Conservation (phyloP, 2,797 vertebrate species). For the Xiphorhynchus erythropygius region DNA sequence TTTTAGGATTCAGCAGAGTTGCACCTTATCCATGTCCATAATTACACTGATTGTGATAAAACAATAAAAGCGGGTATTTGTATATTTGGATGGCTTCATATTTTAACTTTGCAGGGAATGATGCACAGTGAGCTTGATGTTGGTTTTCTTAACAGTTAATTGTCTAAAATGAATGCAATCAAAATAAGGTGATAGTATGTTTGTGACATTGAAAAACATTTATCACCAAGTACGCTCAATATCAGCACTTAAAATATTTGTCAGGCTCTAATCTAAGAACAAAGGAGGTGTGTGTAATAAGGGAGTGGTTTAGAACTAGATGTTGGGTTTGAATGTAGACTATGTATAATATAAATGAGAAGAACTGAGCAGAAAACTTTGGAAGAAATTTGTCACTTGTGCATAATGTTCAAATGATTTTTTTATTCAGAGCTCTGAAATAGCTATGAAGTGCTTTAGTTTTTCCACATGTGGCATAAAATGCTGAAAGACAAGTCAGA, state of each 20-base stretch:
- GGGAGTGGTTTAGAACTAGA: background rate
- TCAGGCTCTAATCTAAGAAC: background rate
- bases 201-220: background rate
- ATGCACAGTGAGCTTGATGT: background rate
- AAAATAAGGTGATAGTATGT: background rate
- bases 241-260: background rate
- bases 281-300: background rate
- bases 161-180: background rate
- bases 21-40: background rate
- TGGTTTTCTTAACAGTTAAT: background rate
- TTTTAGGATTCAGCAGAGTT: background rate
- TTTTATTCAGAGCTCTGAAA: background rate
- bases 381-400: background rate
- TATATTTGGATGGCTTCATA: background rate
- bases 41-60: background rate
- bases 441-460: background rate
- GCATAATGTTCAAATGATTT: background rate
- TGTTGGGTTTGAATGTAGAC: background rate
- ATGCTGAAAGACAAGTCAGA: background rate
- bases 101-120: background rate
- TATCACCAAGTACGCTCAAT: background rate
- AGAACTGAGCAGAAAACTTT: background rate
- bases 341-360: background rate
- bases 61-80: background rate
- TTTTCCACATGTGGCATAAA: background rate